A percentile compares a stretch with the other conserved stretches of the same genome.
Conservation (phyloP, 2,797 vertebrate genomes). For the Pogonophryne albipinna region DNA sequence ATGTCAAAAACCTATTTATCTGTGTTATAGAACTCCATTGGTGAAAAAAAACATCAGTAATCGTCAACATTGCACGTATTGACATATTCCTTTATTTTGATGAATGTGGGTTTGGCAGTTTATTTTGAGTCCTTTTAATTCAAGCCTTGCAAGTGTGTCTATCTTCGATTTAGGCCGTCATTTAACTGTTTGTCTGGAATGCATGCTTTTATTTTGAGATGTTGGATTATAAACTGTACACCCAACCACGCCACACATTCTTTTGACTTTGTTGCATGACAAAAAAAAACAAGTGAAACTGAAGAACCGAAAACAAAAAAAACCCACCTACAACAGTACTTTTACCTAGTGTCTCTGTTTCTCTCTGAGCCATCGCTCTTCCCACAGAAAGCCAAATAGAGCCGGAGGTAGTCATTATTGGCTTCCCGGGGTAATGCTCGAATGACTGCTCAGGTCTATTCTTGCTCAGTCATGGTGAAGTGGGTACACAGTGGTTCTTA, state of each 20-base stretch:
- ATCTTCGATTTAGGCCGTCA: slow-evolving; percentile 1
- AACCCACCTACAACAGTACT: slow-evolving; percentile 48
- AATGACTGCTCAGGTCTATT: slow-evolving; percentile 72
- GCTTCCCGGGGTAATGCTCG: slow-evolving; percentile 67
- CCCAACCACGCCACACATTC: slow-evolving; percentile 14
- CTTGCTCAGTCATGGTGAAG: slow-evolving; percentile 62
- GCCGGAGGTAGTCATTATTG: slow-evolving; percentile 76
- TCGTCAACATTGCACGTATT: background rate
- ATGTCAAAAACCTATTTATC: background rate
- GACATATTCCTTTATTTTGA: background rate
- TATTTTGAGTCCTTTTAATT: slow-evolving; percentile 12
- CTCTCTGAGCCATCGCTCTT: slow-evolving; percentile 51
- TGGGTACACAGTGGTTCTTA: slow-evolving; percentile 61
- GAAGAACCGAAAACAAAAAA: slow-evolving; percentile 38
- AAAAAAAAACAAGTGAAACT: slow-evolving; percentile 24
- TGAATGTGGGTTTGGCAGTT: background rate
- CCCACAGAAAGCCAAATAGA: slow-evolving; percentile 69
- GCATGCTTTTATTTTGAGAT: slow-evolving; percentile 8
- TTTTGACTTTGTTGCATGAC: slow-evolving; percentile 14
- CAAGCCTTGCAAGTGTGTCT: background rate
- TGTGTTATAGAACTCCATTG: background rate
- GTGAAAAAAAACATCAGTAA: background rate
- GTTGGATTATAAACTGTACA: background rate
- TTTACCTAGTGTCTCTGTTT: slow-evolving; percentile 52
- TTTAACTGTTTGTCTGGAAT: slow-evolving; percentile 9